Percentiles rank a stretch among this genome's conserved stretches.
phyloP scores from a whole-genome alignment of 1,140 invertebrate genomes.

The Hydropsyche tenuis region DNA sequence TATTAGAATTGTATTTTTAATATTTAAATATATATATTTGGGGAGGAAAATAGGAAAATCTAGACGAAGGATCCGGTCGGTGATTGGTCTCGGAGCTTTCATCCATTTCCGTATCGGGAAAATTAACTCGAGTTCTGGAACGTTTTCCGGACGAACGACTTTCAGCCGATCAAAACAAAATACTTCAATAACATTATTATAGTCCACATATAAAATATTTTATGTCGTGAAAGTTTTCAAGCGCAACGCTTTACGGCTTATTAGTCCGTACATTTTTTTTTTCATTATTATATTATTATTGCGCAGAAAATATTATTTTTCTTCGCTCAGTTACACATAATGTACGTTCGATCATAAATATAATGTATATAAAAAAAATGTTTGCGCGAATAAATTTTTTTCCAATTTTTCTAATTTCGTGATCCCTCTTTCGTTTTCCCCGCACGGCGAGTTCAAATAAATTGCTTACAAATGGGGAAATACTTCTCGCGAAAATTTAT shows the following conservation, averaged over 20 bases:
- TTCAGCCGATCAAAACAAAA: background rate
- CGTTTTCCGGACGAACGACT: background rate
- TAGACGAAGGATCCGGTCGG: conserved; percentile 16
- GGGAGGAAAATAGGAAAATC: background rate
- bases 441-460: conserved; percentile 24
- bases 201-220: background rate
- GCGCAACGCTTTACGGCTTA: too few relatives aligned
- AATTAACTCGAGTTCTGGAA: conserved; percentile 14
- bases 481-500: background rate
- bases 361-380: too few relatives aligned
- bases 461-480: conserved; percentile 23
- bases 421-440: conserved; percentile 4
- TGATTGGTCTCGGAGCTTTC: conserved; percentile 14
- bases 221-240: background rate
- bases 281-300: too few relatives aligned
- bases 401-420: conserved; percentile 12
- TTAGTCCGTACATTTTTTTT: too few relatives aligned
- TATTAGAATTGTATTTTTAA: background rate
- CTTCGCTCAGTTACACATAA: too few relatives aligned
- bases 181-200: conserved; percentile 14
- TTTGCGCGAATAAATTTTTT: background rate
- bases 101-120: conserved; percentile 14
- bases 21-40: background rate
- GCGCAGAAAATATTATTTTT: too few relatives aligned
- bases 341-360: too few relatives aligned